Conservation (phyloP, 2,888 invertebrate genomes). For the Drosophila eohydei region DNA sequence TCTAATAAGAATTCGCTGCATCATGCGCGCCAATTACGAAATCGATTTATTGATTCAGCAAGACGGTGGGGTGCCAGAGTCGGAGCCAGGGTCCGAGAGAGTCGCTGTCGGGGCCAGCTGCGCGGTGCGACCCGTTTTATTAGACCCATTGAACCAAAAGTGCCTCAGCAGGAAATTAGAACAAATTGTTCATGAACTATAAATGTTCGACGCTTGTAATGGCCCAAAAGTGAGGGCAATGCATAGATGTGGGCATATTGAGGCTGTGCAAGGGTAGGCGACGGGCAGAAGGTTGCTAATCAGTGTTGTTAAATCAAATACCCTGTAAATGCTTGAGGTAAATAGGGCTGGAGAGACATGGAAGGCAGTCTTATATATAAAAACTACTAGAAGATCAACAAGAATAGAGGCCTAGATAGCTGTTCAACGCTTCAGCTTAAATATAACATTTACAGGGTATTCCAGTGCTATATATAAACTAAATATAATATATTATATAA, state of each 20-base stretch:
- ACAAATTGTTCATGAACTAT: constrained; percentile 73
- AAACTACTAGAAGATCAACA: too few species aligned
- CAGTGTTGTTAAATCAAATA: background rate
- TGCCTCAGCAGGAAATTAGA: constrained; percentile 66
- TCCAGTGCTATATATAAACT: too few species aligned
- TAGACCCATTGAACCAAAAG: constrained; percentile 33
- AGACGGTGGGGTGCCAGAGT: constrained; percentile 38
- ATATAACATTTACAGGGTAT: background rate
- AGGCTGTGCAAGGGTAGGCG: background rate
- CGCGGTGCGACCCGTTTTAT: constrained; percentile 33
- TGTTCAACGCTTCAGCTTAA: background rate
- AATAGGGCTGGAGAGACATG: too few species aligned
- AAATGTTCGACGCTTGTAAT: constrained; percentile 16
- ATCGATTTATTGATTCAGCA: constrained; percentile 41
- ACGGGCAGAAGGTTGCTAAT: background rate
- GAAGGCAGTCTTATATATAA: too few species aligned
- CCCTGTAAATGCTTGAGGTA: background rate
- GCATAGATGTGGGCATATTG: background rate
- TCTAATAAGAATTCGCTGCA: constrained; percentile 69
- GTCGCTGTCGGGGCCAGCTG: background rate
- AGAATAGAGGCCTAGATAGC: too few species aligned
- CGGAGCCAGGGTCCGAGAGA: background rate
- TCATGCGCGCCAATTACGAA: constrained; percentile 64
- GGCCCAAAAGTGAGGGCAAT: background rate
- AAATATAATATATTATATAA: too few species aligned